Percentiles rank a stretch among this genome's conserved stretches.
Conservation (phyloP, 1,140 invertebrate genomes). For the Trichogramma pretiosum region DNA sequence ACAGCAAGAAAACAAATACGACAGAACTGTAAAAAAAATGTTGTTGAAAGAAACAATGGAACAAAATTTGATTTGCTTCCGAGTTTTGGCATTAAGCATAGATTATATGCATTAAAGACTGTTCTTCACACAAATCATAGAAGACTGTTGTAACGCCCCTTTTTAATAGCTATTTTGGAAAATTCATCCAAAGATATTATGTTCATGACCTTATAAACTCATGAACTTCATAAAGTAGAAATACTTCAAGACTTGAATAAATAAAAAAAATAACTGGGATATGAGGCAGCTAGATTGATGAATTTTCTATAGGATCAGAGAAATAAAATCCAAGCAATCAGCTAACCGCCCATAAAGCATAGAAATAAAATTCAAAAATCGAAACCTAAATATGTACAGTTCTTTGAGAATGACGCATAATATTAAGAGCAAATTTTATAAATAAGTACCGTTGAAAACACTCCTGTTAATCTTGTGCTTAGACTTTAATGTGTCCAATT, state of each 20-base stretch:
- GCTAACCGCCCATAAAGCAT: no score
- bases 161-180: no score
- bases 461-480: slow-evolving; percentile 9
- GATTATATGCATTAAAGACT: slow-evolving; percentile 30
- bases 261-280: no score
- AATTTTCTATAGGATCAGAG: no score
- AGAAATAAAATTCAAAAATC: no score
- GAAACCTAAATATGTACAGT: neutral
- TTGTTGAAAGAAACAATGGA: slow-evolving; percentile 9
- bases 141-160: slow-evolving; percentile 33
- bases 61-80: slow-evolving; percentile 7
- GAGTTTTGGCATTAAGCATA: slow-evolving; percentile 22
- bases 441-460: slow-evolving; percentile 4
- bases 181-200: slow-evolving; percentile 2
- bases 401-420: slow-evolving; percentile 9
- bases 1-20: slow-evolving; percentile 1
- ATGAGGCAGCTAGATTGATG: no score
- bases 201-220: no score
- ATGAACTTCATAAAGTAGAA: no score
- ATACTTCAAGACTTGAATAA: no score
- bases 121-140: slow-evolving; percentile 26
- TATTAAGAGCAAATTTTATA: slow-evolving; percentile 5
- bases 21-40: slow-evolving; percentile 10
- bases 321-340: no score
- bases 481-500: slow-evolving; percentile 11